Conservation (phyloP, 2,113 vertebrate species). For the Solea senegalensis region DNA sequence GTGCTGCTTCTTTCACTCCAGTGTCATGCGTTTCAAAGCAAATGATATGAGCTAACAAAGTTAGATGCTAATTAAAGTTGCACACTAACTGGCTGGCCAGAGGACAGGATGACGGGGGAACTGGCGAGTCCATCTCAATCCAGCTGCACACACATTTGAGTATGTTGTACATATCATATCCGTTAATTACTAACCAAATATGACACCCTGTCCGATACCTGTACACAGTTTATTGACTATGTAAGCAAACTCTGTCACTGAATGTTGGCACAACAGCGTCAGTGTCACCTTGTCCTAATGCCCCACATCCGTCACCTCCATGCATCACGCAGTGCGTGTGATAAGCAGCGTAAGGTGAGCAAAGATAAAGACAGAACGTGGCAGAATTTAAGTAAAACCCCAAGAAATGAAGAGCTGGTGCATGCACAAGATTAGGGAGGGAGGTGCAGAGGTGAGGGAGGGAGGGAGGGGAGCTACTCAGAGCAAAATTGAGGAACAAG, state of each 20-base stretch:
- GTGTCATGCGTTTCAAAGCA: slow-evolving; percentile 56
- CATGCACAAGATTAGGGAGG: slow-evolving; percentile 46
- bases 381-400: neutral
- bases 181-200: neutral
- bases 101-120: neutral
- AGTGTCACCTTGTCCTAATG: slow-evolving; percentile 45
- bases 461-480: slow-evolving; percentile 14
- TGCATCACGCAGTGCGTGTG: neutral
- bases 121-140: slow-evolving; percentile 11
- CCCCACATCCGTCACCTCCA: slow-evolving; percentile 24
- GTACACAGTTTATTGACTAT: slow-evolving; percentile 12
- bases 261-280: slow-evolving; percentile 35
- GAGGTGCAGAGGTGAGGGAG: slow-evolving; percentile 35
- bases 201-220: neutral
- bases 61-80: slow-evolving; percentile 70
- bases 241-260: neutral
- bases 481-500: slow-evolving; percentile 62
- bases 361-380: slow-evolving; percentile 5
- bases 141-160: slow-evolving; percentile 1
- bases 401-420: slow-evolving; percentile 32
- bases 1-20: no score
- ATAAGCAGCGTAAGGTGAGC: slow-evolving; percentile 29
- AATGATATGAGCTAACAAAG: slow-evolving; percentile 69
- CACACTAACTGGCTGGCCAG: slow-evolving; percentile 39
- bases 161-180: neutral